phyloP scores from a whole-genome alignment of 1,140 invertebrate species.

The Laupala kohalensis region DNA sequence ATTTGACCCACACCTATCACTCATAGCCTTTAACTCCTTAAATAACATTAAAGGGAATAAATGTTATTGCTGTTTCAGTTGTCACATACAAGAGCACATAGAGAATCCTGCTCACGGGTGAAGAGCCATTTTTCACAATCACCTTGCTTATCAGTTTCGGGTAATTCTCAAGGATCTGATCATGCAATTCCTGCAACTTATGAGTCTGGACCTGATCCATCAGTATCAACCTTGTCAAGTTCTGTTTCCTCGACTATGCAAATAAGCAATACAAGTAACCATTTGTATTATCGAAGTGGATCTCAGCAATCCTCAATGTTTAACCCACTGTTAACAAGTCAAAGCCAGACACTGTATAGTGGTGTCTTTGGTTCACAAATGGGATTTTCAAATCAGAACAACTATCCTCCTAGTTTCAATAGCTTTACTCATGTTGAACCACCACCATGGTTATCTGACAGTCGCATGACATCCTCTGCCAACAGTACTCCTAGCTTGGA shows the following conservation, averaged over 20 bases:
- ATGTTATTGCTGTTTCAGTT: not conserved
- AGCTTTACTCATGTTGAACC: conserved; percentile 7
- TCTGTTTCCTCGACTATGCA: not conserved
- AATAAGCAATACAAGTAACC: not conserved
- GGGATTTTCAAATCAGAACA: conserved; percentile 6
- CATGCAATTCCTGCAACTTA: not conserved
- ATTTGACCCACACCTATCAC: no score
- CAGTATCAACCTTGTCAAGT: not conserved
- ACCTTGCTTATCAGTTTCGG: not conserved
- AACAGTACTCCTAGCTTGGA: not conserved
- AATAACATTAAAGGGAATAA: not conserved
- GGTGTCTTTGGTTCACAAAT: conserved; percentile 8
- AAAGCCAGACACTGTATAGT: conserved; percentile 11
- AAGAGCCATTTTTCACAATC: not conserved
- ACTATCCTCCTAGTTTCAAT: conserved; percentile 4
- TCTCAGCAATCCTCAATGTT: conserved; percentile 11
- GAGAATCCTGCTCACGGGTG: not conserved
- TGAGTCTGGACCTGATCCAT: not conserved
- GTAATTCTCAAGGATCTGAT: not conserved
- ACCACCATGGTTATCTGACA: conserved; percentile 9
- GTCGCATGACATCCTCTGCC: not conserved
- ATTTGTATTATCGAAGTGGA: conserved; percentile 10
- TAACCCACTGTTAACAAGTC: conserved; percentile 9
- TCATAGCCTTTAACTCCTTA: not conserved
- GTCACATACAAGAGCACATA: not conserved